Conservation (phyloP, 2,888 invertebrate genomes). For the Bembecia ichneumoniformis region DNA sequence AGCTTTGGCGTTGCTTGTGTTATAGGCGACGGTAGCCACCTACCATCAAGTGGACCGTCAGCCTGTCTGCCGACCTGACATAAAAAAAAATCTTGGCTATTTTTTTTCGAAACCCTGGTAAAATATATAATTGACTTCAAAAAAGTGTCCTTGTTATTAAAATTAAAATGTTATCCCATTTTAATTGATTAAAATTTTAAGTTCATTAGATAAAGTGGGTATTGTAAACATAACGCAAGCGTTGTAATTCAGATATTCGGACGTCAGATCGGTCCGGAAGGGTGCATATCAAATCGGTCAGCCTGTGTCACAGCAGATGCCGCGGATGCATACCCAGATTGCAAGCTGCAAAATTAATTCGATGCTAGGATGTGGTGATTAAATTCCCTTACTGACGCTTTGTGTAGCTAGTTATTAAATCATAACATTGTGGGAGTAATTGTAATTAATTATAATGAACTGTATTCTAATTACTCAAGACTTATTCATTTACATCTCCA, state of each 20-base stretch:
- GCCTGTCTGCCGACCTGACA: too few species aligned
- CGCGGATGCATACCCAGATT: constrained; percentile 53
- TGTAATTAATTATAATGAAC: not conserved
- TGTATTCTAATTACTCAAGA: not conserved
- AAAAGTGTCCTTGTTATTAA: too few species aligned
- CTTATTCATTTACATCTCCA: too few species aligned
- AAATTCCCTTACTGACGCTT: constrained; percentile 2
- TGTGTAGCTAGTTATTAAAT: not conserved
- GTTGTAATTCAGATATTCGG: not conserved
- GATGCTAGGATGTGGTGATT: constrained; percentile 11
- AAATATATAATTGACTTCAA: too few species aligned
- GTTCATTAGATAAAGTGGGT: too few species aligned
- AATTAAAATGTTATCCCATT: too few species aligned
- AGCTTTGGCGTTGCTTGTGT: too few species aligned
- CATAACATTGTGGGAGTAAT: not conserved
- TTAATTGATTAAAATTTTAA: too few species aligned
- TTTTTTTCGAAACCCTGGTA: too few species aligned
- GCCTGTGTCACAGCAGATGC: constrained; percentile 47
- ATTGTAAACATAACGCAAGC: not conserved
- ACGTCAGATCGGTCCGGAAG: constrained; percentile 23
- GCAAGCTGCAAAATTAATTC: constrained; percentile 59
- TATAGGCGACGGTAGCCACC: too few species aligned
- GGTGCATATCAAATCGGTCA: constrained; percentile 65
- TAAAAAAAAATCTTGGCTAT: too few species aligned
- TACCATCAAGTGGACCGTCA: too few species aligned